Conservation (phyloP, 2,888 invertebrate species). For the Trypoxylon attenuatum region DNA sequence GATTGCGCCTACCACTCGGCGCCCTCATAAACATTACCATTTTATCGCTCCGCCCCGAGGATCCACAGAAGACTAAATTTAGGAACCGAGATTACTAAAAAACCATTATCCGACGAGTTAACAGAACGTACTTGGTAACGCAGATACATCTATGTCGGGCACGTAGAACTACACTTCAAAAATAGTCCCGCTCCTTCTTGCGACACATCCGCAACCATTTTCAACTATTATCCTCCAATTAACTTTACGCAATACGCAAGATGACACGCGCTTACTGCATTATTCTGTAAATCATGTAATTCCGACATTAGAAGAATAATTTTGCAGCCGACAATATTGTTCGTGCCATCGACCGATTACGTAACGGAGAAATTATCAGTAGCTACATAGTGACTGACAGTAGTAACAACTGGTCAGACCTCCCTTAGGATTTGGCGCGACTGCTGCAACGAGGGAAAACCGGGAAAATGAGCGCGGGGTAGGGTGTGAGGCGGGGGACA, state of each 20-base stretch:
- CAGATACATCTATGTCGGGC: neutral
- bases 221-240: neutral
- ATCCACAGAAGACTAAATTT: neutral
- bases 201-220: too few species aligned
- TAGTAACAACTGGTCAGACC: too few species aligned
- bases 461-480: conserved; percentile 12
- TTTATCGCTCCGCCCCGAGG: neutral
- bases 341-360: neutral
- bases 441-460: too few species aligned
- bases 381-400: too few species aligned
- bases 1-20: conserved; percentile 28
- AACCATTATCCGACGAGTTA: neutral
- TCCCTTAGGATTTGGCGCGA: too few species aligned
- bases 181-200: too few species aligned
- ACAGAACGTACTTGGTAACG: neutral
- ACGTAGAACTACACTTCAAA: neutral
- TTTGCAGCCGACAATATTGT: too few species aligned
- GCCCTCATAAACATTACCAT: conserved; percentile 20
- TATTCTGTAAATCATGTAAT: too few species aligned
- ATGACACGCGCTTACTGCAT: too few species aligned
- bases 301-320: too few species aligned
- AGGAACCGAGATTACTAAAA: neutral
- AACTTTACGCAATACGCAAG: too few species aligned
- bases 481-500: conserved; percentile 23
- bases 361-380: conserved; percentile 5